Evolutionary conservation across 1,140 invertebrate genomes (phyloP).

Genomic region (Drosophila malerkotliana): DNA sequence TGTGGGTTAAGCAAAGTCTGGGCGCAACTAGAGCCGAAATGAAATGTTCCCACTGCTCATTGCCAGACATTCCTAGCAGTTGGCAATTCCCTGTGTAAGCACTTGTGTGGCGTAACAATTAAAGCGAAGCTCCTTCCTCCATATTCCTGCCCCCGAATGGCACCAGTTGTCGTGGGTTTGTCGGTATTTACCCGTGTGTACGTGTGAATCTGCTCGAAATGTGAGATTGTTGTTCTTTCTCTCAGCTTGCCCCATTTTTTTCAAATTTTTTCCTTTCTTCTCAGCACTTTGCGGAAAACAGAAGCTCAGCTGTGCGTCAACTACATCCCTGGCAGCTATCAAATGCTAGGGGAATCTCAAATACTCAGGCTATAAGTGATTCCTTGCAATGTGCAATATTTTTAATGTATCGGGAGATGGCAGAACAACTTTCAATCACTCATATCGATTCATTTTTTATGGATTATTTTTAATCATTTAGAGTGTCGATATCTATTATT

Average conservation of each 20-base stretch:
- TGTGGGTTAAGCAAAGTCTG: conserved; percentile 74
- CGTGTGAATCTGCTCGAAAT: conserved; percentile 64
- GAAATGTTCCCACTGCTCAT: not conserved
- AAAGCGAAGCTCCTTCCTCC: conserved; percentile 58
- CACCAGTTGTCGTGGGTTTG: conserved; percentile 39
- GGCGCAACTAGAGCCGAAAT: conserved; percentile 44
- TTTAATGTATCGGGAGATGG: conserved; percentile 40
- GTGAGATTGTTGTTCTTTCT: conserved; percentile 38
- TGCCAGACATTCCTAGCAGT: not conserved
- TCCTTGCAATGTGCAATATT: conserved; percentile 37
- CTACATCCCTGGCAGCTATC: conserved; percentile 34
- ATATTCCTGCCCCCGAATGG: not conserved
- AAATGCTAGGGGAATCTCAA: conserved; percentile 34
- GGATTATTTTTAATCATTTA: not conserved
- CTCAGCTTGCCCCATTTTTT: conserved; percentile 41
- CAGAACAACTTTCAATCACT: conserved; percentile 2
- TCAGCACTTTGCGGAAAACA: not conserved
- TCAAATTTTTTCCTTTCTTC: conserved; percentile 10
- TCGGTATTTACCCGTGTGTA: conserved; percentile 61
- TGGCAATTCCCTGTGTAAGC: conserved; percentile 42
- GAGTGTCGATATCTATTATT: not conserved
- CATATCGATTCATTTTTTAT: not conserved
- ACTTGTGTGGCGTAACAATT: conserved; percentile 76
- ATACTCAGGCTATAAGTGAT: conserved; percentile 11
- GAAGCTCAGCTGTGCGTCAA: conserved; percentile 51